Base-by-base conservation (phyloP, 2,113 vertebrate species). In the Furnarius figulus region DNA sequence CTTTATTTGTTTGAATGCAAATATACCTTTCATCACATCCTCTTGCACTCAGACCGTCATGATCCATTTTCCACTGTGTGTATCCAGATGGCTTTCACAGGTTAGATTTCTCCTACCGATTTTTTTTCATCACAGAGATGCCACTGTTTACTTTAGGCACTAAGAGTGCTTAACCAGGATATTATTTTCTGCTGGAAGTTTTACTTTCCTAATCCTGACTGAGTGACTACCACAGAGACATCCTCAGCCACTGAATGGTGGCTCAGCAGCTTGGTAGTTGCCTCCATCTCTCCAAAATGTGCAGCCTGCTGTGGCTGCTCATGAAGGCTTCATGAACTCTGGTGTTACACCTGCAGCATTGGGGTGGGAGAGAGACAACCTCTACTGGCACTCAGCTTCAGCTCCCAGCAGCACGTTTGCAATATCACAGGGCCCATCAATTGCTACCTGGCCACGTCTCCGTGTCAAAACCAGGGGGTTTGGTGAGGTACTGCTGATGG, bases 61-160 rank as follows among this genome's bases (percentile, higher is more conserved):
- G 72, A 85, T 95, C 72, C 74, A 9, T 95, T 95, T 97, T 94
- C 87, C 78, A 90, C 50, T 47, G 27, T 50, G 58, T 80, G 85
- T 79, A 74, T 78, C 85, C 59, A 96, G 89, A 91, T 96, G 71
- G 63, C 20, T 96, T 94, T 93, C 81, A 63, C 67, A 93, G 89
- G 78, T 94, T 80, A 85, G 74, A 70, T 76, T 94, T 93, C 85
- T 87, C 66, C 46, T 22, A n/a, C 40, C 66, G 49, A 39, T 68
- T 65, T 71, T 92, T 85, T 94, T 75, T 79, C 53, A 73, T 6
- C 72, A 89, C 74, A 87, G 72, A 89, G 59, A 62, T 77, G 63
- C 76, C 35, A 18, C 67, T 71, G 50, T 89, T 95, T 89, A 70
- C 50, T 94, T 95, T 18, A 94, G 71, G 50, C 35, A 28, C 23